A percentile compares a stretch with the other conserved stretches of the same genome.
Conservation (phyloP, 2,797 vertebrate species). For the Lindbergichthys nudifrons region DNA sequence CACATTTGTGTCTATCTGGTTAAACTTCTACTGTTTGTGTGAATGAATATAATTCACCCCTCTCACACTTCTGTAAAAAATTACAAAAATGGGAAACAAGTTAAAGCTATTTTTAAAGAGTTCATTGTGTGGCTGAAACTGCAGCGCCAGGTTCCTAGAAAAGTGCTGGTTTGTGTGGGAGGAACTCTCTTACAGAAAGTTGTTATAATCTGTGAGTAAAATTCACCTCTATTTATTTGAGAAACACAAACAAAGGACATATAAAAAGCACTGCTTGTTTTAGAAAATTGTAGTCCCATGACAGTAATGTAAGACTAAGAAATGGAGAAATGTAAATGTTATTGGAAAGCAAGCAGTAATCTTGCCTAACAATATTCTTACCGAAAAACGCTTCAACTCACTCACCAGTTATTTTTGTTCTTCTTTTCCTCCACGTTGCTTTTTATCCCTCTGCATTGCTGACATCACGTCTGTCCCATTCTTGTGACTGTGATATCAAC, state of each 20-base stretch:
- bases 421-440: not conserved
- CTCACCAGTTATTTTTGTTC: not conserved
- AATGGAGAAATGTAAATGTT: constrained; percentile 27
- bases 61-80: constrained; percentile 44
- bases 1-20: constrained; percentile 57
- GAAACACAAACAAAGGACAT: constrained; percentile 32
- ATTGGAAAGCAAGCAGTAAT: constrained; percentile 2
- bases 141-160: constrained; percentile 46
- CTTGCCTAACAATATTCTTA: not conserved
- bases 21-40: constrained; percentile 51
- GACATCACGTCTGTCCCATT: no score
- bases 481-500: no score
- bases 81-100: not conserved
- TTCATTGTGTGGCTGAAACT: constrained; percentile 58
- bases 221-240: constrained; percentile 45
- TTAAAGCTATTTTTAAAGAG: constrained; percentile 38
- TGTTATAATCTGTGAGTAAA: constrained; percentile 30
- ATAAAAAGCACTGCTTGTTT: constrained; percentile 15
- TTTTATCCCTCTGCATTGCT: not conserved
- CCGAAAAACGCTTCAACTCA: not conserved
- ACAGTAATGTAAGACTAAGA: constrained; percentile 8
- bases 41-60: constrained; percentile 40
- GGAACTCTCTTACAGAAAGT: constrained; percentile 28
- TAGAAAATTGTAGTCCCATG: constrained; percentile 19
- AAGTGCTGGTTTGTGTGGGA: constrained; percentile 57